Evolutionary conservation across 2,797 vertebrate genomes (phyloP).

Genomic region (Clarias platycephalus): DNA sequence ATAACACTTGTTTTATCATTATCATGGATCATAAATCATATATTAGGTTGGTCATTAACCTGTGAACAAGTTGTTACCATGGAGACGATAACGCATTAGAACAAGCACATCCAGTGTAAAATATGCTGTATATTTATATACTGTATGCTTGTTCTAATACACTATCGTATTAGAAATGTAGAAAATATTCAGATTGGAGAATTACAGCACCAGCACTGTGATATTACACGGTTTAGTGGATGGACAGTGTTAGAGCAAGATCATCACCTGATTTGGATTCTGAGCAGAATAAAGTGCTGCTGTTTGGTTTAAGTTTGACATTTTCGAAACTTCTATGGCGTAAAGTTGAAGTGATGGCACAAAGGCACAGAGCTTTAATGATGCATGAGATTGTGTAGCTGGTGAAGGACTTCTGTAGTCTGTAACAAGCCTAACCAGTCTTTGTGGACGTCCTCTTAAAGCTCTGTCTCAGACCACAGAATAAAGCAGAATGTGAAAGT

Average conservation of each 20-base stretch:
- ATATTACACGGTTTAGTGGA: background rate
- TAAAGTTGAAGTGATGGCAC: background rate
- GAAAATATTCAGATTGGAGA: background rate
- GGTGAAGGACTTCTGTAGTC: background rate
- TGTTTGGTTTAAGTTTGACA: background rate
- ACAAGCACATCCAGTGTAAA: background rate
- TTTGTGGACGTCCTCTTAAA: background rate
- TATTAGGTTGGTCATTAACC: background rate
- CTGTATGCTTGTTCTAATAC: too few relatives aligned
- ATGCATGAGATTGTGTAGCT: background rate
- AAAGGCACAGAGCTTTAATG: background rate
- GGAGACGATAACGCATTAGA: background rate
- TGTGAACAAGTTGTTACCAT: background rate
- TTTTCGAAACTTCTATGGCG: background rate
- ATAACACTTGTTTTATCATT: background rate
- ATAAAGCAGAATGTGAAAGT: background rate
- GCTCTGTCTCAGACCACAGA: slow-evolving; percentile 3
- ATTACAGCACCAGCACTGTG: background rate
- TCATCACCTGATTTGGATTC: background rate
- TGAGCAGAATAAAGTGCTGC: background rate
- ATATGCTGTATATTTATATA: too few relatives aligned
- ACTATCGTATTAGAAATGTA: background rate
- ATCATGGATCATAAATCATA: too few relatives aligned
- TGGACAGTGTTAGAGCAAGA: background rate
- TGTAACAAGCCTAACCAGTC: background rate